Base-by-base conservation (phyloP, 2,888 invertebrate species). In the Pyrocoelia pectoralis region DNA sequence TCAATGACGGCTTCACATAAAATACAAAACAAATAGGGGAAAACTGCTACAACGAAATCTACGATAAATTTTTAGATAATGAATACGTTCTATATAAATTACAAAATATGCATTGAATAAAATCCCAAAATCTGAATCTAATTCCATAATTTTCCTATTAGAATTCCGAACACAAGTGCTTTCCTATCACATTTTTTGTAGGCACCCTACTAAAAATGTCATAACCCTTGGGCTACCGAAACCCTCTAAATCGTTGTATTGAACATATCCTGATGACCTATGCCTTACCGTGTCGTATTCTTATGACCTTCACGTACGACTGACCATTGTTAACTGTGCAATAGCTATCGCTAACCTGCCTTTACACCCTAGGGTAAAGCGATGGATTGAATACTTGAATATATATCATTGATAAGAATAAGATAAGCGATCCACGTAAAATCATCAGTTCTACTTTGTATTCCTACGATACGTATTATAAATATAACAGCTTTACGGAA, bases 261-360 rank as follows among this genome's bases (percentile, higher is more conserved):
- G 72, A 68, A 69, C 66, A 66, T 74, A 73, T 71, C 72, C 72
- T 70, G 73, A 72, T 72, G 73, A 75, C 74, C 74, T 70, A 57
- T 60, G 65, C 62, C 51, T 53, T 65, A 51, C 64, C 57, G 54
- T 54, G 66, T 56, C 63, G 61, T 68, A 67, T 69, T 70, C 68
- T 68, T 68, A 70, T 65, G 68, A 70, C 71, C 71, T 70, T 66
- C 72, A 72, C 72, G 72, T 71, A 66, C 68, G 61, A 67, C 56
- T 68, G 65, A 62, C 69, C 67, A 71, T 71, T 72, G 72, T 72
- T 71, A 69, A 71, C 69, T 63, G 64, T 51, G 65, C 60, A 64
- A 65, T 58, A 56, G 66, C 63, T 53, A 60, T 67, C 61, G 63
- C 56, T 53, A 60, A 63, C 52, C 56, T 52, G 58, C 64, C 63